A percentile compares a stretch with the other conserved stretches of the same genome.
phyloP scores from a whole-genome alignment of 2,113 vertebrate genomes.

The Muntiacus muntjak region DNA sequence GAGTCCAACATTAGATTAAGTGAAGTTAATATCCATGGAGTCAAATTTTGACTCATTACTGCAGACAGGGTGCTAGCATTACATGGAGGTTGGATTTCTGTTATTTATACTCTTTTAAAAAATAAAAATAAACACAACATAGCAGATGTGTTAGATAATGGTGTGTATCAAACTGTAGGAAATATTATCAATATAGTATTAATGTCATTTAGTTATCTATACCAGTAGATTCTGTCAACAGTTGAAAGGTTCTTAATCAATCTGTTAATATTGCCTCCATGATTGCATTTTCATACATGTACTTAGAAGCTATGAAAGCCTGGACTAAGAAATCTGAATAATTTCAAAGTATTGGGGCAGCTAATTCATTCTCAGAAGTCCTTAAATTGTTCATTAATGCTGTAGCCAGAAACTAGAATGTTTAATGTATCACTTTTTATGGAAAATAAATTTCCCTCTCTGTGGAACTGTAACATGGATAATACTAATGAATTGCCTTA shows the following conservation, averaged over 20 bases:
- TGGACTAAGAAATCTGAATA: not conserved
- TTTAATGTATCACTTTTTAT: slow-evolving; percentile 17
- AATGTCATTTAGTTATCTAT: slow-evolving; percentile 33
- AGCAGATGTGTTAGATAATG: slow-evolving; percentile 14
- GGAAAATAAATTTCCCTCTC: slow-evolving; percentile 33
- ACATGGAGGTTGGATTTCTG: not conserved
- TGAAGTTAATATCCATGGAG: not conserved
- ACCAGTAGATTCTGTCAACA: not conserved
- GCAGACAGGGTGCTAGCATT: not conserved
- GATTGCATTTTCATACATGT: slow-evolving; percentile 11
- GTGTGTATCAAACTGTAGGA: not conserved
- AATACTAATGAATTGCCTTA: not conserved
- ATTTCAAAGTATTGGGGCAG: not conserved
- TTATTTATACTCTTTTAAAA: slow-evolving; percentile 26
- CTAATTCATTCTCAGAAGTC: slow-evolving; percentile 38
- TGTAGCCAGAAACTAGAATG: not conserved
- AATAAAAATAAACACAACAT: slow-evolving; percentile 33
- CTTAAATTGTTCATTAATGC: slow-evolving; percentile 31
- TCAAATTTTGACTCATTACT: slow-evolving; percentile 26
- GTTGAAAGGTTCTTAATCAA: not conserved
- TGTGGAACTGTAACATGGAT: not conserved
- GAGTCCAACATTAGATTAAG: not conserved
- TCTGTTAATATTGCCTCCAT: slow-evolving; percentile 23
- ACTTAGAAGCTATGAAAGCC: not conserved
- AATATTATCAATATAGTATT: slow-evolving; percentile 9